Base-by-base conservation (phyloP, 1,140 invertebrate genomes). In the Penaeus indicus region DNA sequence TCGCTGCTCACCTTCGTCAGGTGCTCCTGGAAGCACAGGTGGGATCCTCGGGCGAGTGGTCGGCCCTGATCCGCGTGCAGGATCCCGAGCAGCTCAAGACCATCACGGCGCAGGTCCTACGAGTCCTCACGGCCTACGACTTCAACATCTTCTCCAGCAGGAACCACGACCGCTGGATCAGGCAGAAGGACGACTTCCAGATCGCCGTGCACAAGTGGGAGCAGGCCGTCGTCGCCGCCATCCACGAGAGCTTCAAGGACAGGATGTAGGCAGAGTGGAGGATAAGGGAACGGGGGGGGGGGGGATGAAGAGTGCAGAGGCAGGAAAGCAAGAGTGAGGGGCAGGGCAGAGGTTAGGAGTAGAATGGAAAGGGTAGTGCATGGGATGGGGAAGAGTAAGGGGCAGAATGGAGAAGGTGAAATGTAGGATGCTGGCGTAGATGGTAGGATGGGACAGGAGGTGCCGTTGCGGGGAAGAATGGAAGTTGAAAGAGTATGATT, bases 121-220 rank as follows among this genome's bases (percentile, higher is more conserved):
- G 80, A 22, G 84, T 89, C 19, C 84, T 91, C 60, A 91, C 85
- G 16, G 69, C 90, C 25, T 91, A 89, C 85, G 90, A 91, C 81
- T 91, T 91, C 90, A 91, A 91, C 85, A 87, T 91, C 72, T 91
- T 91, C 62, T 91, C 90, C 0, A 72, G 69, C n/a, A 84, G 90
- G 60, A 91, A 91, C 77, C 75, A 85, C 32, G 90, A 91, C 63
- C 88, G 90, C 32, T 91, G 90, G 90, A 69, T 79, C 62, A 89
- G 88, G 22, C 88, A 89, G 85, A 91, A 91, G 67, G 90, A 91
- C 32, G 90, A 91, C 64, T 89, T 91, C 81, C 69, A 86, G 47
- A 32, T 89, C 32, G 81, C 90, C 11, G 80, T 91, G 21, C 85
- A 84, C 22, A 86, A 89, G 69, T 91, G 90, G 90, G 90, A 91